phyloP scores from a whole-genome alignment of 2,113 vertebrate genomes.

The Clarias gariepinus region DNA sequence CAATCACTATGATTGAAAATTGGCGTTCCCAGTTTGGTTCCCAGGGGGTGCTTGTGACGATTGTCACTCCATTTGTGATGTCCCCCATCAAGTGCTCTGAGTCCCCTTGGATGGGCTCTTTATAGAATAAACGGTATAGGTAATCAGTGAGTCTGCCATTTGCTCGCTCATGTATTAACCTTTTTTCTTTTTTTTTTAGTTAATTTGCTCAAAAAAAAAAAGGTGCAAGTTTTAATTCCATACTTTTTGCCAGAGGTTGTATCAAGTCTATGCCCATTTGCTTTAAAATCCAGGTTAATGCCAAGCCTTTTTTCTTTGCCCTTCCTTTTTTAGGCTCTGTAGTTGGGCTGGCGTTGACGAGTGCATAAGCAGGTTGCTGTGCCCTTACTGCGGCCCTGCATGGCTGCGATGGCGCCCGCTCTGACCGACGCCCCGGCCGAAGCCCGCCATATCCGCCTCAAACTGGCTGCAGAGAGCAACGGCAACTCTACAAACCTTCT shows the following conservation, averaged over 20 bases:
- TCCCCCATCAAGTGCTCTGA: too few species aligned
- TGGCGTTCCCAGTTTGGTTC: too few species aligned
- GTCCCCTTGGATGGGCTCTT: too few species aligned
- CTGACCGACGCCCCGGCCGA: slow-evolving; percentile 99
- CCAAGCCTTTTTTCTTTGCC: slow-evolving; percentile 24
- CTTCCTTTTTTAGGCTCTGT: slow-evolving; percentile 75
- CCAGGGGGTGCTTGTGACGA: too few species aligned
- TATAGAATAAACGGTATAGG: too few species aligned
- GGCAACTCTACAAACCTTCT: slow-evolving; percentile 92
- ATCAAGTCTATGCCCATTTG: neutral
- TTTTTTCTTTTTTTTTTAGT: too few species aligned
- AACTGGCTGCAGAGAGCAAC: slow-evolving; percentile 97
- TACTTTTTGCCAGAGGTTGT: neutral
- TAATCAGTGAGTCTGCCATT: too few species aligned
- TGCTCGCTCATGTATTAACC: too few species aligned
- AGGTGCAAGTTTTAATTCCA: too few species aligned
- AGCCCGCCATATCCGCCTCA: slow-evolving; percentile 99
- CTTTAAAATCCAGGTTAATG: neutral
- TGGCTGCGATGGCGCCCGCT: slow-evolving; percentile 99
- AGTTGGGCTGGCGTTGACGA: slow-evolving; percentile 84
- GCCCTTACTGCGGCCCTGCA: slow-evolving; percentile 96
- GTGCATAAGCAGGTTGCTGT: slow-evolving; percentile 88
- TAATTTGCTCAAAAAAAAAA: too few species aligned
- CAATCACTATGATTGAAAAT: too few species aligned
- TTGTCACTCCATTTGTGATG: too few species aligned